Base-by-base conservation (phyloP, 2,888 invertebrate species). In the Hirtodrosophila alboralis region DNA sequence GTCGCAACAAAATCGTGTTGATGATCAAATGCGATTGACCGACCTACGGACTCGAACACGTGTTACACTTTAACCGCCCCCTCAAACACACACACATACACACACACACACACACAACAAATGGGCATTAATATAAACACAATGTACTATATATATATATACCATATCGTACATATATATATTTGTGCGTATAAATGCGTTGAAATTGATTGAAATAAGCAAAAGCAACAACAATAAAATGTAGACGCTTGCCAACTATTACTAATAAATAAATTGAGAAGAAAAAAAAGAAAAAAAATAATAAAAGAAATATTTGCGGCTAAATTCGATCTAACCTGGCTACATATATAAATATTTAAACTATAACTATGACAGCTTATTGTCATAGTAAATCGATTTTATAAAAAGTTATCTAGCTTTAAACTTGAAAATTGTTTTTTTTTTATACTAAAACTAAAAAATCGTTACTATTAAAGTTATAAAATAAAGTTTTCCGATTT, bases 1-100 rank as follows among this genome's bases (percentile, higher is more conserved):
- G 18, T 3, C 18, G 18, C 18, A 18, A 4, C 18, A 18, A 26
- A 14, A 40, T 49, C 28, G 45, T n/a, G n/a, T 31, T 69, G 48
- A 52, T 54, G 31, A 38, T 47, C 40, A 56, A 61, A 66, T 74
- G 75, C 75, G 62, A 69, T 74, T 57, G 48, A 59, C 54, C 67
- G 78, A 79, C 86, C 78, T 79, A 79, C 62, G 78, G 84, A 83
- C 86, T 59, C 60, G 63, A 78, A 83, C 86, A 78, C 86, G 84
- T 83, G 78, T 68, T 77, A 44, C 38, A 36, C 48, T 26, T 41
- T 33, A 5, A 18, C 14, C 13, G 18, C 12, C 34, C 16, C 26
- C 2, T 40, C 3, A 40, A 16, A 8, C 9, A 23, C 37, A 10
- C 34, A 41, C 7, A 26, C 1, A 16, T n/a, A 40, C 21, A 8